phyloP scores from a whole-genome alignment of 2,888 invertebrate genomes.

The Drosophila lacicola region DNA sequence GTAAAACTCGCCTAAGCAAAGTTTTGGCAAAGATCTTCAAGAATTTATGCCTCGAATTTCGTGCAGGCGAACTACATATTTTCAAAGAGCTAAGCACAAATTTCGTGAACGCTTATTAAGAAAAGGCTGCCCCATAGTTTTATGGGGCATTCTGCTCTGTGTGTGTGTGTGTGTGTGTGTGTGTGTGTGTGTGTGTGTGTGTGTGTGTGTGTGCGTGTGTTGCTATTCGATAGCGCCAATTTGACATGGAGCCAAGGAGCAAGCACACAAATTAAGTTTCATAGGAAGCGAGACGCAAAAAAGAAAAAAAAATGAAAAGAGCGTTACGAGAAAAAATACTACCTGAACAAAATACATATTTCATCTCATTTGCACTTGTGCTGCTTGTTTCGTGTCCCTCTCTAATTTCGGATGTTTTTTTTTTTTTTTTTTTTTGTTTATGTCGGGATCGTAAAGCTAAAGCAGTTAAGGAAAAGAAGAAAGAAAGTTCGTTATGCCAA shows the following conservation, averaged over 20 bases:
- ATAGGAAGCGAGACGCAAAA: slow-evolving; percentile 63
- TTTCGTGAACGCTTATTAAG: slow-evolving; percentile 62
- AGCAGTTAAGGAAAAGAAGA: slow-evolving; percentile 50
- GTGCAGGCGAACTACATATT: slow-evolving; percentile 48
- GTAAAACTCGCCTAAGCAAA: slow-evolving; percentile 28
- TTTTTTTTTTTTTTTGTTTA: slow-evolving; percentile 21
- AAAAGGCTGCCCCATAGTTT: slow-evolving; percentile 63
- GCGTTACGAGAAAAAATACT: slow-evolving; percentile 34
- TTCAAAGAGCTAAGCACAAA: slow-evolving; percentile 70
- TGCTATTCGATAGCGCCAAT: slow-evolving; percentile 79
- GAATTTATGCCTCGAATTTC: slow-evolving; percentile 76
- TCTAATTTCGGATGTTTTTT: slow-evolving; percentile 49
- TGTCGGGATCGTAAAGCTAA: slow-evolving; percentile 64
- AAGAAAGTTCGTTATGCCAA: slow-evolving; percentile 46
- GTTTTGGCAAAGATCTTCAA: slow-evolving; percentile 49
- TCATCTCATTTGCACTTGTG: slow-evolving; percentile 1
- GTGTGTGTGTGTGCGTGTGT: slow-evolving; percentile 30
- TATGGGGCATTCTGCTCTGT: slow-evolving; percentile 53
- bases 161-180: slow-evolving; percentile 5
- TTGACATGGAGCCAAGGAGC: slow-evolving; percentile 68
- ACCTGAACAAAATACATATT: slow-evolving; percentile 50
- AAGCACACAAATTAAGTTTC: slow-evolving; percentile 72
- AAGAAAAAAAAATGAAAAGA: slow-evolving; percentile 5
- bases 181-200: neutral
- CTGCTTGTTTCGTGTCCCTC: slow-evolving; percentile 3